Conservation (phyloP, 1,140 invertebrate genomes). For the Holotrichia oblita region DNA sequence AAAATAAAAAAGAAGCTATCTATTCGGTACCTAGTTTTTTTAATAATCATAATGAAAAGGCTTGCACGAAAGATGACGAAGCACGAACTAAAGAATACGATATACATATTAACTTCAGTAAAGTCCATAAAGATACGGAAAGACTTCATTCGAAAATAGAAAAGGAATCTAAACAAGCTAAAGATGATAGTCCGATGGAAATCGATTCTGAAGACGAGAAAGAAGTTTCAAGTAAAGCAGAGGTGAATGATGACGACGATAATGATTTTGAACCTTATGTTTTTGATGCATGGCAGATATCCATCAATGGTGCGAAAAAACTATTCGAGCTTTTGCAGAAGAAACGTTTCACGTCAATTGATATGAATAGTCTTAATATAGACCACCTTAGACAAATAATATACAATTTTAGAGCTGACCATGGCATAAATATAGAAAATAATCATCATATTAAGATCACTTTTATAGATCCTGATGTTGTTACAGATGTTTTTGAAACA, state of each 20-base stretch:
- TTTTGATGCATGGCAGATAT: slow-evolving; percentile 25
- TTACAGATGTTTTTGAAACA: slow-evolving; percentile 3
- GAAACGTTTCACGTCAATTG: background rate
- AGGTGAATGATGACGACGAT: background rate
- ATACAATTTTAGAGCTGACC: background rate
- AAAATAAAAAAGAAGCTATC: background rate
- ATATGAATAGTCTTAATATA: slow-evolving; percentile 5
- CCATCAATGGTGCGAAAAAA: slow-evolving; percentile 17
- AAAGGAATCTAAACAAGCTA: background rate
- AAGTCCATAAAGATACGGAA: background rate
- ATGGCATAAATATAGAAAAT: background rate
- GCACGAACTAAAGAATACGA: background rate
- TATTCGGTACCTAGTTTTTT: background rate
- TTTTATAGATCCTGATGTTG: background rate
- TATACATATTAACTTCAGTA: background rate
- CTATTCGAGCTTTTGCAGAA: slow-evolving; percentile 23
- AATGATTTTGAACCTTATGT: background rate
- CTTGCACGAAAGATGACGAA: background rate
- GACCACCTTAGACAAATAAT: background rate
- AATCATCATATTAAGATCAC: background rate
- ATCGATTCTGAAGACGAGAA: background rate
- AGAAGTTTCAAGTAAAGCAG: background rate
- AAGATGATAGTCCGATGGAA: background rate
- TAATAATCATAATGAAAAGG: background rate
- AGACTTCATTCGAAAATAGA: background rate